Evolutionary conservation across 2,888 invertebrate genomes (phyloP), one percentile per base, ranked within the genome.

Genomic region (Phortica okadai): DNA sequence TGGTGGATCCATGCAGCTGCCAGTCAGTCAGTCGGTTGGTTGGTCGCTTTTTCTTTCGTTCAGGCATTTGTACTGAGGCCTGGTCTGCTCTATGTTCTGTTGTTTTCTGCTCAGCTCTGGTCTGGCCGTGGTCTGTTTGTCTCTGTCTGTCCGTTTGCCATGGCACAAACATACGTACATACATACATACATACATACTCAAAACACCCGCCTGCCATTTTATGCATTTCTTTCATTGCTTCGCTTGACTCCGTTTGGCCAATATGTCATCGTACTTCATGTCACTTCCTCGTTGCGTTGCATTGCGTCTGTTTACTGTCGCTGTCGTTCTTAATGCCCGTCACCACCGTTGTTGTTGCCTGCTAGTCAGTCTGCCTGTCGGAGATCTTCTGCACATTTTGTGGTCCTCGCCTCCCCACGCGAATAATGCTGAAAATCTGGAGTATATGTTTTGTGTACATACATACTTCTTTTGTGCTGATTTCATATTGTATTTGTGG

Each of bases 221-320:
- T 45, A 21, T 45, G 45, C 21, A 42, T 76, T 62, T 58, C 67
- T 73, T 73, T 74, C 69, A 69, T 45, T 69, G 69, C 45, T 69
- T 69, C 69, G 69, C 45, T 72, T 72, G 70, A 72, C 70, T 72
- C 54, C 70, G 74, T 74, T 74, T 76, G 76, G 73, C 74, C 76
- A 76, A 76, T 74, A 76, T 76, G 76, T 74, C 74, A 74, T 62
- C 50, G 50, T 58, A 56, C 69, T 75, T 42, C 59, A 59, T 75
- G 74, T 69, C 42, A 69, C 44, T 75, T 72, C 70, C 70, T 54
- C 33, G 70, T 72, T 42, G 44, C 25, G 8, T 64, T 64, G 64
- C 64, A 69, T 14, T 59, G 58, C 72, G 59, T 64, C 45, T 67
- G 67, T 67, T 74, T 75, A 59, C 45, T 74, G 64, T 66, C 56